These are phyloP conservation scores for Spilosoma lubricipeda DNA, from an alignment of 2,888 invertebrate genomes.

Conservation along the genomic window DNA sequence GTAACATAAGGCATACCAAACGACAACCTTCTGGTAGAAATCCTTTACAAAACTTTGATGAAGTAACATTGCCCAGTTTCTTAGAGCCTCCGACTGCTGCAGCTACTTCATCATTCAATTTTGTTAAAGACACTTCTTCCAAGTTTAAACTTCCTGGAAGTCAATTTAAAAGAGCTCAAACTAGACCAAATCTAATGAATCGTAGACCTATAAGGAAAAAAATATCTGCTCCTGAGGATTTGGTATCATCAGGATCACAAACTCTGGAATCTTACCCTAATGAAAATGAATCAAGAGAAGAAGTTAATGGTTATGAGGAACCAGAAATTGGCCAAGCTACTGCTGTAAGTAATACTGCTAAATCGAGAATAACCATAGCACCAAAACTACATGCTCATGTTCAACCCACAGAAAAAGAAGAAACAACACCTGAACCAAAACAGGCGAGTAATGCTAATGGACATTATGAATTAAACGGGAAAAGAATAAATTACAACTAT, in stretches of 20 bases:
- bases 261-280: constrained; percentile 69
- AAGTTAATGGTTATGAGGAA: constrained; percentile 71
- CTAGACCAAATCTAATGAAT: constrained; percentile 70
- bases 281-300: constrained; percentile 71
- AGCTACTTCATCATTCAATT: constrained; percentile 70
- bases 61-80: constrained; percentile 78
- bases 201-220: constrained; percentile 81
- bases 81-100: constrained; percentile 82
- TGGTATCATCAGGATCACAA: constrained; percentile 77
- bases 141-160: constrained; percentile 72
- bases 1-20: constrained; percentile 74
- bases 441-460: constrained; percentile 57
- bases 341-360: constrained; percentile 48
- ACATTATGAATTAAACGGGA: constrained; percentile 64
- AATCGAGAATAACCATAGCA: constrained; percentile 68
- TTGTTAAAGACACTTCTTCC: constrained; percentile 67
- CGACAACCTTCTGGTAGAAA: constrained; percentile 66
- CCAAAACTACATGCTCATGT: constrained; percentile 74
- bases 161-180: constrained; percentile 71
- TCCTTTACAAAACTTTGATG: constrained; percentile 63
- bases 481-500: constrained; percentile 92
- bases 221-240: constrained; percentile 75
- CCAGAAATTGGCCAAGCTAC: constrained; percentile 65
- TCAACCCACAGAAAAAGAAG: constrained; percentile 62
- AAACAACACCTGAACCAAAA: constrained; percentile 56